Conservation (phyloP, 2,113 vertebrate species). For the Scalopus aquaticus region DNA sequence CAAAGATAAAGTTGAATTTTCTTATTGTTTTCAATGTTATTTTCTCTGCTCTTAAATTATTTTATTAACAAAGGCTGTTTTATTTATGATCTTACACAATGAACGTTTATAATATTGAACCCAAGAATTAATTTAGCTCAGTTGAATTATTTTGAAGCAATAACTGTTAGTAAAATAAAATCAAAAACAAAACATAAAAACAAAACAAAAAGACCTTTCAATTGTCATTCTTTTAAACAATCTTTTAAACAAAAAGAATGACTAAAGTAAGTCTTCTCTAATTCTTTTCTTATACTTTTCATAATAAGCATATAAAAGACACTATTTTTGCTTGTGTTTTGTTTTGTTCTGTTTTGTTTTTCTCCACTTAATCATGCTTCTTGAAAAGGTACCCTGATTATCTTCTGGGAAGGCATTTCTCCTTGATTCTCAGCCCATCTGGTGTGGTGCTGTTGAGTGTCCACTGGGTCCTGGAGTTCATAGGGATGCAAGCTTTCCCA, state of each 20-base stretch:
- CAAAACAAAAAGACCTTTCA: not conserved
- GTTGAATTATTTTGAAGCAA: not conserved
- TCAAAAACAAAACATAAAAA: not conserved
- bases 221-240: too few relatives aligned
- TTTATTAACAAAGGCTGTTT: not conserved
- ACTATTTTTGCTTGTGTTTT: not conserved
- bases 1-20: not conserved
- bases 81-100: not conserved
- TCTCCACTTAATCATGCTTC: not conserved
- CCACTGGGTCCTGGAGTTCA: fast-evolving
- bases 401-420: not conserved
- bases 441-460: not conserved
- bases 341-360: not conserved
- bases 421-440: not conserved
- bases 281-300: not conserved
- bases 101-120: not conserved
- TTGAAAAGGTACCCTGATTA: not conserved
- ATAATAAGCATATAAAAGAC: not conserved
- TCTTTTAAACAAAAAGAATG: not conserved
- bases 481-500: not conserved
- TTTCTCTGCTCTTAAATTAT: not conserved
- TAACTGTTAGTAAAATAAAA: constrained; percentile 10
- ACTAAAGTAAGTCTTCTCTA: not conserved
- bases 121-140: constrained; percentile 19
- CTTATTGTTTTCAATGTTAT: not conserved